These are phyloP conservation scores for Artibeus lituratus DNA, from an alignment of 2,797 vertebrate genomes.

Conservation along the genomic window DNA sequence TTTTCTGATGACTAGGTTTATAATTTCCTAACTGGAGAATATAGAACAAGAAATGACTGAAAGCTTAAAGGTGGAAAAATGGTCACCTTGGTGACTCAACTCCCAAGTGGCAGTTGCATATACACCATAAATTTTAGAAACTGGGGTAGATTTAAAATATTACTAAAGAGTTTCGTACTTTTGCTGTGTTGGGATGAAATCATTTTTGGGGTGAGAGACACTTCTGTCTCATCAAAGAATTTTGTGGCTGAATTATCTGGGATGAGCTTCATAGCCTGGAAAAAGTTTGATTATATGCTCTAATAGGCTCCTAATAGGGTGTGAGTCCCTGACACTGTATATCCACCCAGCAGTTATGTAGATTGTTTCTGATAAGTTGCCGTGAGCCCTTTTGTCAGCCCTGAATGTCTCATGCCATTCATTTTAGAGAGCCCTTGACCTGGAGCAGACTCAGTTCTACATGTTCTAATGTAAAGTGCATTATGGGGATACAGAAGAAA, in stretches of 20 bases:
- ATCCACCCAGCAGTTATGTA: not conserved
- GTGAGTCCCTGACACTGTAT: not conserved
- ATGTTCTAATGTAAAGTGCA: not conserved
- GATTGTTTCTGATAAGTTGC: not conserved
- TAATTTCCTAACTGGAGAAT: not conserved
- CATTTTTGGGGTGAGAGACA: not conserved
- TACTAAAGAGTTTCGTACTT: not conserved
- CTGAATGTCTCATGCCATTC: not conserved
- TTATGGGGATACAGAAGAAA: not conserved
- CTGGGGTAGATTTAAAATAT: not conserved
- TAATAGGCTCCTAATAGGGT: not conserved
- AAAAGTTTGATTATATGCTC: not conserved
- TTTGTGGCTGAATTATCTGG: not conserved
- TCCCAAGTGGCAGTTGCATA: not conserved
- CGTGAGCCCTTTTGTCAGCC: not conserved
- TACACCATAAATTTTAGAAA: not conserved
- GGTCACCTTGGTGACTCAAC: not conserved
- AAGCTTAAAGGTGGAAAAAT: not conserved
- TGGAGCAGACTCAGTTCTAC: not conserved
- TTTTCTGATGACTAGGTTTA: not conserved
- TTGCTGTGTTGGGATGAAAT: not conserved
- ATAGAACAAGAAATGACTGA: not conserved
- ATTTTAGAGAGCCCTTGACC: not conserved
- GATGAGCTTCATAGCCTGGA: not conserved
- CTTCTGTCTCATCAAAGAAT: slow-evolving; percentile 9